Conservation (phyloP, 2,113 vertebrate genomes). For the Sebastes schlegelii region DNA sequence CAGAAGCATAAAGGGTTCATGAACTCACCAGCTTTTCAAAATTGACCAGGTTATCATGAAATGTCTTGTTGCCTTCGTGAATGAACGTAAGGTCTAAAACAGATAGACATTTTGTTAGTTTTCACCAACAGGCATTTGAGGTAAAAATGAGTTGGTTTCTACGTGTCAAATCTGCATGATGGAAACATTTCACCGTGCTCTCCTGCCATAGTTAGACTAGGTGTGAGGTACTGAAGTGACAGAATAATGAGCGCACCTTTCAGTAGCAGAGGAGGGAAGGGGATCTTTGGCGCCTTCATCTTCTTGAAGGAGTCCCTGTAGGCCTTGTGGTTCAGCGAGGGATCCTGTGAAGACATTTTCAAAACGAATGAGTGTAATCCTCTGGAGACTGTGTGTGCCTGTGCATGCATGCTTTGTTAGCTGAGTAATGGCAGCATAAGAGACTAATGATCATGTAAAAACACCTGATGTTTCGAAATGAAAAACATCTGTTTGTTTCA, state of each 20-base stretch:
- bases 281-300: conserved; percentile 98
- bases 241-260: conserved; percentile 88
- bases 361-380: conserved; percentile 49
- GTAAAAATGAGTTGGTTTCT: neutral
- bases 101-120: conserved; percentile 8
- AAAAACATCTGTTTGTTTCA: conserved; percentile 23
- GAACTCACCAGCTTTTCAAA: conserved; percentile 97
- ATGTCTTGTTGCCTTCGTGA: conserved; percentile 98
- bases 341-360: conserved; percentile 89
- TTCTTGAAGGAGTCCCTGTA: conserved; percentile 98
- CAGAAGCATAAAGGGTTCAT: neutral
- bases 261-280: conserved; percentile 96
- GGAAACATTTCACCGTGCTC: neutral
- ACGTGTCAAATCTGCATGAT: no score
- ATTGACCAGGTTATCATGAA: conserved; percentile 97
- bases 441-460: conserved; percentile 27
- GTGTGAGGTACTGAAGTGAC: neutral
- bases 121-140: neutral
- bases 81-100: conserved; percentile 95
- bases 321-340: conserved; percentile 98
- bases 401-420: conserved; percentile 44
- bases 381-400: conserved; percentile 26
- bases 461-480: conserved; percentile 19
- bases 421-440: conserved; percentile 13
- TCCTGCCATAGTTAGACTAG: neutral